Evolutionary conservation across 2,113 vertebrate species (phyloP).

Genomic region (Raja brachyura): DNA sequence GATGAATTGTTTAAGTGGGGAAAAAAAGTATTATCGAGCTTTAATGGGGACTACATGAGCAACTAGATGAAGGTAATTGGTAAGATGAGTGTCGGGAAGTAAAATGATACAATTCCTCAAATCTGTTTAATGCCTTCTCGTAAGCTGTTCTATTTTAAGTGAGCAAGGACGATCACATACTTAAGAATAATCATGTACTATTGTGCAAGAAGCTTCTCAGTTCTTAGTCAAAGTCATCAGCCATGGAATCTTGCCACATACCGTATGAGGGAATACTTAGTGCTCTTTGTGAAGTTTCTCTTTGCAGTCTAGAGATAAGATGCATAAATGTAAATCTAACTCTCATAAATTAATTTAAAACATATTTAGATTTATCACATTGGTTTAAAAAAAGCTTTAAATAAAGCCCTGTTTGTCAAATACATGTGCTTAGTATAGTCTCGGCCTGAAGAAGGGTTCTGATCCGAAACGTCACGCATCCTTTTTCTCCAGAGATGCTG

Average conservation of each 20-base stretch:
- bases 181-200: not conserved
- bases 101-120: not conserved
- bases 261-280: not conserved
- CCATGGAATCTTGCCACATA: conserved; percentile 19
- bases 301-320: too few relatives aligned
- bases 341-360: too few relatives aligned
- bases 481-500: too few relatives aligned
- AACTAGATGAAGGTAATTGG: not conserved
- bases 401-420: not conserved
- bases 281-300: not conserved
- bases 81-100: not conserved
- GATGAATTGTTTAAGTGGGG: not conserved
- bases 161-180: not conserved
- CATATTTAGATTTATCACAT: too few relatives aligned
- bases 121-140: not conserved
- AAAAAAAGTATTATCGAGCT: not conserved
- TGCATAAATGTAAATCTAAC: too few relatives aligned
- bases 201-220: not conserved
- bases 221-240: not conserved
- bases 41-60: not conserved
- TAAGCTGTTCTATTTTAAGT: not conserved
- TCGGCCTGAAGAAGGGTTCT: too few relatives aligned
- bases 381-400: too few relatives aligned
- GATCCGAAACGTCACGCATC: too few relatives aligned
- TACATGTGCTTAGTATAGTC: too few relatives aligned